A percentile compares a stretch with the other conserved stretches of the same genome.
Conservation (phyloP, 2,113 vertebrate genomes). For the Mormyrus iriodes region DNA sequence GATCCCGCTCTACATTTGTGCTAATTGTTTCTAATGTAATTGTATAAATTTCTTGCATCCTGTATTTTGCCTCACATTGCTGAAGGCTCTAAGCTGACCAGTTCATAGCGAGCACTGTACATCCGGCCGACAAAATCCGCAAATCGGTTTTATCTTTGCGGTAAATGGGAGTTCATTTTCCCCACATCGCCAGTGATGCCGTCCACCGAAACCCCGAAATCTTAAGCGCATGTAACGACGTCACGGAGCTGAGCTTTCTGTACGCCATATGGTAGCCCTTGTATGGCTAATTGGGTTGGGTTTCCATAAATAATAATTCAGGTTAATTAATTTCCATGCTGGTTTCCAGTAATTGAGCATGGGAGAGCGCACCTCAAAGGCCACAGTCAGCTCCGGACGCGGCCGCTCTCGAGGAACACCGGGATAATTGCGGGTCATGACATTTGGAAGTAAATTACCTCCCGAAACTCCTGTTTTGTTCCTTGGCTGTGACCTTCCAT, state of each 20-base stretch:
- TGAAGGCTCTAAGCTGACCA: background rate
- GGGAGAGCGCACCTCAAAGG: background rate
- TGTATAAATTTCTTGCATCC: background rate
- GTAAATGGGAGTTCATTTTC: background rate
- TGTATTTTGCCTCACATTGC: background rate
- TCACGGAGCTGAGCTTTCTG: background rate
- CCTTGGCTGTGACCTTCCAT: background rate
- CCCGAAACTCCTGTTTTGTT: background rate
- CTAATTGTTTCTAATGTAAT: background rate
- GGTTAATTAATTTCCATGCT: constrained; percentile 14
- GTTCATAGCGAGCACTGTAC: background rate
- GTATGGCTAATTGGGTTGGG: background rate
- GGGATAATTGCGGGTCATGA: constrained; percentile 9
- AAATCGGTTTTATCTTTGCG: background rate
- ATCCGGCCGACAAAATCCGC: background rate
- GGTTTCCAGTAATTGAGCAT: background rate
- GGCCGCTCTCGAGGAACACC: background rate
- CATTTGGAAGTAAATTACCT: constrained; percentile 16
- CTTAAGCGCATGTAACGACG: background rate
- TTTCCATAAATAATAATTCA: constrained; percentile 10
- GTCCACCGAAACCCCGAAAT: background rate
- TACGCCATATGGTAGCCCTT: background rate
- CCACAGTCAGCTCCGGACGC: background rate
- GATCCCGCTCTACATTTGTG: background rate
- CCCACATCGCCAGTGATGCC: background rate